Conservation (phyloP, 2,888 invertebrate species). For the Epistrophe eligans region DNA sequence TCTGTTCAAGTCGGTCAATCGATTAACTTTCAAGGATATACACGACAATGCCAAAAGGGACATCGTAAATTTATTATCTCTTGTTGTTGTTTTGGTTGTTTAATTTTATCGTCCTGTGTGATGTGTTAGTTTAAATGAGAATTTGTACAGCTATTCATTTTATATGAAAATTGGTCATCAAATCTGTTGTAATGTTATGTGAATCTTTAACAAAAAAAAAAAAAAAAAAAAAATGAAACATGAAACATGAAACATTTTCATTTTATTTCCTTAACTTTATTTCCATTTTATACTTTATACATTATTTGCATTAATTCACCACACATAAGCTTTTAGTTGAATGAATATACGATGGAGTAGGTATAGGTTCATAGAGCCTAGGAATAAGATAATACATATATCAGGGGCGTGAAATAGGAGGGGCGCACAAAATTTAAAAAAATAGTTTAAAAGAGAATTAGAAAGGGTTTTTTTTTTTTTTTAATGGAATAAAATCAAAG, state of each 20-base stretch:
- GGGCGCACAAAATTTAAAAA: neutral
- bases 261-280: constrained; percentile 20
- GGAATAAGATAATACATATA: neutral
- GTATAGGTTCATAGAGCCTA: neutral
- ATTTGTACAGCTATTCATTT: neutral
- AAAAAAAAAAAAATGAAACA: neutral
- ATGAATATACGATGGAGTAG: neutral
- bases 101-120: constrained; percentile 15
- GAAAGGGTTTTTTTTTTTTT: too few species aligned
- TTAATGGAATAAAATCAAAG: too few species aligned
- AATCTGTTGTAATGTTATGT: constrained; percentile 11
- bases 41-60: constrained; percentile 20
- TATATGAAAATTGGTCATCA: constrained; percentile 12
- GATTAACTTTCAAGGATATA: constrained; percentile 18
- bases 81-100: neutral
- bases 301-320: constrained; percentile 1
- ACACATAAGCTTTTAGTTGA: neutral
- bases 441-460: too few species aligned
- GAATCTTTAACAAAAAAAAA: neutral
- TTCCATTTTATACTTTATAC: neutral
- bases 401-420: neutral
- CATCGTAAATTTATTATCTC: constrained; percentile 21
- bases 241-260: constrained; percentile 12
- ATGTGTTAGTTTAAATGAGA: neutral
- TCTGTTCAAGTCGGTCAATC: constrained; percentile 16